Percentiles rank a stretch among this genome's conserved stretches.
Conservation (phyloP, 2,888 invertebrate species). For the Agrotis ipsilon region DNA sequence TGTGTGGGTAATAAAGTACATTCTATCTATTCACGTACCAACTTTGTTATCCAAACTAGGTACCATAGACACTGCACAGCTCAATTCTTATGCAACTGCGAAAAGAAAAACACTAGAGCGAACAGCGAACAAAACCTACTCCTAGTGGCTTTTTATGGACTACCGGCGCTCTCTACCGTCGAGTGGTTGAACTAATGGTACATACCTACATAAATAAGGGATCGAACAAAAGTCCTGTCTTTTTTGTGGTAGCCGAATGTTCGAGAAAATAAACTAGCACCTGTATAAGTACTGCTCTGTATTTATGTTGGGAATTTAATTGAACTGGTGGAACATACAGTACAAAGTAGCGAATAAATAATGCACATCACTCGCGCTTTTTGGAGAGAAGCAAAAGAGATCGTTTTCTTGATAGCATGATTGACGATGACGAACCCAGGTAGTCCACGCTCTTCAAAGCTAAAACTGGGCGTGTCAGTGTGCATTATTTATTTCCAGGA, state of each 20-base stretch:
- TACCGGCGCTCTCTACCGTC: slow-evolving; percentile 54
- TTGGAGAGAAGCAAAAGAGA: no score
- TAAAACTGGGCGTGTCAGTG: no score
- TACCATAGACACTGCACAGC: slow-evolving; percentile 10
- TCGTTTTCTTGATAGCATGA: no score
- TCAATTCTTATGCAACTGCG: slow-evolving; percentile 50
- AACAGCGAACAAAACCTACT: no score
- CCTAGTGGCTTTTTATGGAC: slow-evolving; percentile 61
- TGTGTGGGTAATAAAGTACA: no score
- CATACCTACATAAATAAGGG: slow-evolving; percentile 68
- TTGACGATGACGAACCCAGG: no score
- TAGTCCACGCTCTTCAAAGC: no score
- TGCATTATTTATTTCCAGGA: no score
- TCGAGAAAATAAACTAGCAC: slow-evolving; percentile 45
- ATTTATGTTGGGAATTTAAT: slow-evolving; percentile 10
- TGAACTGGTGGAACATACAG: neutral
- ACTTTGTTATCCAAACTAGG: neutral
- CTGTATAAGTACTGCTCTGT: slow-evolving; percentile 6
- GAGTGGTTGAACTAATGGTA: slow-evolving; percentile 66
- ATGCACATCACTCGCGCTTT: no score
- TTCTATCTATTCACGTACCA: no score
- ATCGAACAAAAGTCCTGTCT: slow-evolving; percentile 63
- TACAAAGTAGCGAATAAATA: no score
- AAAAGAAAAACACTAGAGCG: slow-evolving; percentile 57
- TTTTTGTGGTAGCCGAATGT: slow-evolving; percentile 53